phyloP scores from a whole-genome alignment of 2,888 invertebrate species.

The Oscheius sp. region DNA sequence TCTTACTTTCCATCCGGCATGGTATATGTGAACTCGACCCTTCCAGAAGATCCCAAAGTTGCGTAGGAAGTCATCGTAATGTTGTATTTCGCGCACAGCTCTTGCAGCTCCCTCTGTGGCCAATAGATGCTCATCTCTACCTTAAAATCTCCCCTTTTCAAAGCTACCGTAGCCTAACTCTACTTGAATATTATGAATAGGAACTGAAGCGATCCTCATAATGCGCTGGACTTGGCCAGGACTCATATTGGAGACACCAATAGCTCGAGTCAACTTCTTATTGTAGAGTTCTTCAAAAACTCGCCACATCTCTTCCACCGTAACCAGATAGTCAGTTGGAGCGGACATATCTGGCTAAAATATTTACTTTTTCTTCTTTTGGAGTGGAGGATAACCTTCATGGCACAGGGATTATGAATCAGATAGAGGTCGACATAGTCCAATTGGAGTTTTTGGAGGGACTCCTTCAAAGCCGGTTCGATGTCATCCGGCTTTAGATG shows the following conservation, averaged over 20 bases:
- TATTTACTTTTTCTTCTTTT: neutral
- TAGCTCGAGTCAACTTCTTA: slow-evolving; percentile 79
- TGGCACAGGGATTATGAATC: slow-evolving; percentile 80
- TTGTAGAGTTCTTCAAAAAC: slow-evolving; percentile 75
- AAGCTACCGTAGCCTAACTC: no score
- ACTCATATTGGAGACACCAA: slow-evolving; percentile 87
- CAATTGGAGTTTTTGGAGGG: slow-evolving; percentile 78
- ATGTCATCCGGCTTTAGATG: slow-evolving; percentile 34
- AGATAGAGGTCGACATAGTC: slow-evolving; percentile 86
- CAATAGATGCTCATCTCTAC: slow-evolving; percentile 83
- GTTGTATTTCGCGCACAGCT: slow-evolving; percentile 76
- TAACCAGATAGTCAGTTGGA: slow-evolving; percentile 34
- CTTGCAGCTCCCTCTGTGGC: slow-evolving; percentile 78
- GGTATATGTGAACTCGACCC: slow-evolving; percentile 26
- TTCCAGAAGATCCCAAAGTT: slow-evolving; percentile 70
- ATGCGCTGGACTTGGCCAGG: slow-evolving; percentile 79
- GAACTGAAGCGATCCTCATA: slow-evolving; percentile 46
- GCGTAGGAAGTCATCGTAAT: slow-evolving; percentile 74
- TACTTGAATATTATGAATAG: slow-evolving; percentile 75
- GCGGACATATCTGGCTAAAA: slow-evolving; percentile 31
- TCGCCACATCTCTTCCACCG: slow-evolving; percentile 61
- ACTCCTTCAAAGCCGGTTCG: slow-evolving; percentile 37
- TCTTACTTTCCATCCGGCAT: slow-evolving; percentile 8
- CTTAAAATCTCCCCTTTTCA: slow-evolving; percentile 78
- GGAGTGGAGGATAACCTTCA: slow-evolving; percentile 30